These are phyloP conservation scores for Stratiomys singularior DNA, from an alignment of 2,888 invertebrate genomes.

Conservation along the genomic window DNA sequence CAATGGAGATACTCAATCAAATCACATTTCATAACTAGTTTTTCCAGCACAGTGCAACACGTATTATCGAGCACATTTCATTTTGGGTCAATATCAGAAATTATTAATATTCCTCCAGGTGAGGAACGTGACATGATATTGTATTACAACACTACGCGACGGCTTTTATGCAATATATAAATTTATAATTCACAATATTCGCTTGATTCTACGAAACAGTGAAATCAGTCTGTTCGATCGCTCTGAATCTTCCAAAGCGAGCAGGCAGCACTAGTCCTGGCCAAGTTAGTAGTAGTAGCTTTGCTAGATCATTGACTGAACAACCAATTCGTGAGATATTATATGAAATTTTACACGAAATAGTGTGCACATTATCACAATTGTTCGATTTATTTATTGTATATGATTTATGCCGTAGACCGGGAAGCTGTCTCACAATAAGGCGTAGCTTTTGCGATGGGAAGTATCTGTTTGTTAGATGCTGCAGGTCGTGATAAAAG, in stretches of 20 bases:
- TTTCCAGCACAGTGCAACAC: background rate
- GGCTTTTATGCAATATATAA: constrained; percentile 36
- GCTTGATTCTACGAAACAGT: background rate
- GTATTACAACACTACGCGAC: constrained; percentile 29
- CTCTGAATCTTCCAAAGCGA: constrained; percentile 28
- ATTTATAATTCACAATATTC: constrained; percentile 18
- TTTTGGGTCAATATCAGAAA: constrained; percentile 46
- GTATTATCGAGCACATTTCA: background rate
- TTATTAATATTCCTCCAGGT: constrained; percentile 35
- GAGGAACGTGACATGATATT: constrained; percentile 38
- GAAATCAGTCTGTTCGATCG: background rate
- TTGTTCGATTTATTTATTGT: constrained; percentile 37
- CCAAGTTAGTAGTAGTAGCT: background rate
- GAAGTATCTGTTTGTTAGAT: constrained; percentile 7
- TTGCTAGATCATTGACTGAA: background rate
- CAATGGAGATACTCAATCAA: constrained; percentile 10
- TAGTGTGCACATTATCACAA: constrained; percentile 37
- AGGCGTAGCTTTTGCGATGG: constrained; percentile 18
- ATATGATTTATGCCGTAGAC: constrained; percentile 30
- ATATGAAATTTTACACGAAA: constrained; percentile 38
- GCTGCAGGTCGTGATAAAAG: background rate
- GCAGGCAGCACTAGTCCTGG: background rate
- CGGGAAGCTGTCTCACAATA: background rate
- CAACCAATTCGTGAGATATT: constrained; percentile 38
- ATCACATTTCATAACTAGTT: constrained; percentile 6